Conservation (phyloP, 2,888 invertebrate species). For the Graphium colonna region DNA sequence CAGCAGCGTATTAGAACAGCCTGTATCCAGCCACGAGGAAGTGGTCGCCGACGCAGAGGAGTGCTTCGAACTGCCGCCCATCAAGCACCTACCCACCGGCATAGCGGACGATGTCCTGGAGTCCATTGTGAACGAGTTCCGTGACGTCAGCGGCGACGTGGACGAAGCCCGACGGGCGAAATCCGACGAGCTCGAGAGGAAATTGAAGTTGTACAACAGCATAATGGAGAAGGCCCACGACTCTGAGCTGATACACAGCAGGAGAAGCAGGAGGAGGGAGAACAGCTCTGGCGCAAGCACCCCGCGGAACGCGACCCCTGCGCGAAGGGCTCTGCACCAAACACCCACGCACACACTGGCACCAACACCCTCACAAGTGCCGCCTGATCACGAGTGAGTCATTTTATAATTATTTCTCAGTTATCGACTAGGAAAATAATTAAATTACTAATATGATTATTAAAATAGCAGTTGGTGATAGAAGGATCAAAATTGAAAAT, state of each 20-base stretch:
- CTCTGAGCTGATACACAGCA: slow-evolving; percentile 83
- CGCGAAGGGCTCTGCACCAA: slow-evolving; percentile 44
- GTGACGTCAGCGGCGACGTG: slow-evolving; percentile 54
- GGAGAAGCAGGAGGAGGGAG: slow-evolving; percentile 59
- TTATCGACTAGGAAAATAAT: too few species aligned
- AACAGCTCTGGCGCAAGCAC: slow-evolving; percentile 40
- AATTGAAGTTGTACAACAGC: slow-evolving; percentile 83
- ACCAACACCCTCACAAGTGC: too few species aligned
- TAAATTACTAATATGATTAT: too few species aligned
- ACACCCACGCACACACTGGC: neutral
- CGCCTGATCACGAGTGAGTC: too few species aligned
- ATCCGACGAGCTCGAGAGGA: slow-evolving; percentile 62
- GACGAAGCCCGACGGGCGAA: slow-evolving; percentile 53
- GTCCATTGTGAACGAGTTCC: slow-evolving; percentile 67
- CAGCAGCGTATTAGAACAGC: slow-evolving; percentile 63
- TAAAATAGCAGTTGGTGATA: too few species aligned
- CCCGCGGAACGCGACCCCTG: slow-evolving; percentile 41
- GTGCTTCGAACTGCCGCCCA: slow-evolving; percentile 85
- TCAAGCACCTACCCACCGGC: slow-evolving; percentile 71
- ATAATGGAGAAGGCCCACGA: slow-evolving; percentile 87
- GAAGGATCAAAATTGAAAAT: too few species aligned
- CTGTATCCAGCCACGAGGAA: slow-evolving; percentile 39
- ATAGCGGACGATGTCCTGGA: slow-evolving; percentile 63
- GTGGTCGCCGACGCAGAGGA: slow-evolving; percentile 83
- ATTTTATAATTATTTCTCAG: too few species aligned